Percentiles rank a stretch among this genome's conserved stretches.
phyloP scores from a whole-genome alignment of 2,888 invertebrate genomes.

The Drosophila subquinaria region DNA sequence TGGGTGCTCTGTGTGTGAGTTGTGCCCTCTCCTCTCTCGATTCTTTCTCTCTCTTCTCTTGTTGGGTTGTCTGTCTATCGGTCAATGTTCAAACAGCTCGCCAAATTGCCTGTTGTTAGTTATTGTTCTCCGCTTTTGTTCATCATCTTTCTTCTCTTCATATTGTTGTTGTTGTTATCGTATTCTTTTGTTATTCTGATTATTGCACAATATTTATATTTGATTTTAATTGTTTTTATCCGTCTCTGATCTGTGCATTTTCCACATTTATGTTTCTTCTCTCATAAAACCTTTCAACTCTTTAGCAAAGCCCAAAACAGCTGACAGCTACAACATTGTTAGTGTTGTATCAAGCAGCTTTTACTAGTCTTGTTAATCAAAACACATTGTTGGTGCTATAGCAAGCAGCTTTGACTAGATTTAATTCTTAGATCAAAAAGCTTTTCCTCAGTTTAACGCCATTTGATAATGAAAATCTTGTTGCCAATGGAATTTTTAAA shows the following conservation, averaged over 20 bases:
- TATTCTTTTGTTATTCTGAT: slow-evolving; percentile 32
- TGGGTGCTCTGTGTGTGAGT: not conserved
- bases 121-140: slow-evolving; percentile 15
- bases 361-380: not conserved
- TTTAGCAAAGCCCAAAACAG: slow-evolving; percentile 4
- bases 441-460: not conserved
- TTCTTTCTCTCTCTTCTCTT: not conserved
- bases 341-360: slow-evolving; percentile 12
- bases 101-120: slow-evolving; percentile 57
- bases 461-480: not conserved
- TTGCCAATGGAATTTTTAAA: not conserved
- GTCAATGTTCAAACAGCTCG: slow-evolving; percentile 64
- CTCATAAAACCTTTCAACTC: slow-evolving; percentile 29
- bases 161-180: slow-evolving; percentile 22
- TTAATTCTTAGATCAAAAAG: not conserved
- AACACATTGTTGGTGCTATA: not conserved
- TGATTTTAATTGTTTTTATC: slow-evolving; percentile 64
- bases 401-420: no score
- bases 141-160: not conserved
- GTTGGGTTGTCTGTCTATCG: slow-evolving; percentile 43
- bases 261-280: slow-evolving; percentile 28
- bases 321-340: not conserved
- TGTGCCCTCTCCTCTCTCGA: not conserved
- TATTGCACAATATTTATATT: slow-evolving; percentile 76
- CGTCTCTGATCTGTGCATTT: not conserved